These are phyloP conservation scores for Gortyna flavago DNA, from an alignment of 2,888 invertebrate genomes.

Conservation along the genomic window DNA sequence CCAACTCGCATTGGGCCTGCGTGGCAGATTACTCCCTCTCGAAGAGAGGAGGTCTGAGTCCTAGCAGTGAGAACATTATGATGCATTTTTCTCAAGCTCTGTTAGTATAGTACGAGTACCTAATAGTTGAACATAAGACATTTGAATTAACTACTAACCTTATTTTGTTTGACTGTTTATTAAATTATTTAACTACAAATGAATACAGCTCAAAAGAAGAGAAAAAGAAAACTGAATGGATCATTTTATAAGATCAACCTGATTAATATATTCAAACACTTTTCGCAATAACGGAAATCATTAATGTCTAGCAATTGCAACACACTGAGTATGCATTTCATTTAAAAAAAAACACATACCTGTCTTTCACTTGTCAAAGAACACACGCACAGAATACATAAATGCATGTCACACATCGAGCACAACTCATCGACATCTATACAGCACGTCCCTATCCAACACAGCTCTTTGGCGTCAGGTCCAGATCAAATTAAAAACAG, in stretches of 20 bases:
- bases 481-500: slow-evolving; percentile 87
- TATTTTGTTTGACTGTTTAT: neutral
- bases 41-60: neutral
- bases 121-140: neutral
- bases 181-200: neutral
- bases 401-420: slow-evolving; percentile 16
- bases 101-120: neutral
- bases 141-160: too few relatives aligned
- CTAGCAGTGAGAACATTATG: neutral
- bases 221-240: neutral
- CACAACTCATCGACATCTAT: slow-evolving; percentile 48
- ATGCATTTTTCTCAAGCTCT: neutral
- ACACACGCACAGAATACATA: slow-evolving; percentile 17
- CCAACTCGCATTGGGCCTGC: too few relatives aligned
- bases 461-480: slow-evolving; percentile 74
- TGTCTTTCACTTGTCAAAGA: slow-evolving; percentile 19
- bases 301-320: slow-evolving; percentile 5
- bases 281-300: neutral
- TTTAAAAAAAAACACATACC: slow-evolving; percentile 17
- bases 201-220: neutral
- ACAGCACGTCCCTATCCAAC: slow-evolving; percentile 32
- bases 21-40: neutral
- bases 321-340: neutral
- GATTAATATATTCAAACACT: neutral
- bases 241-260: neutral